Conservation (phyloP, 1,140 invertebrate genomes). For the Drosophila parabipectinata region DNA sequence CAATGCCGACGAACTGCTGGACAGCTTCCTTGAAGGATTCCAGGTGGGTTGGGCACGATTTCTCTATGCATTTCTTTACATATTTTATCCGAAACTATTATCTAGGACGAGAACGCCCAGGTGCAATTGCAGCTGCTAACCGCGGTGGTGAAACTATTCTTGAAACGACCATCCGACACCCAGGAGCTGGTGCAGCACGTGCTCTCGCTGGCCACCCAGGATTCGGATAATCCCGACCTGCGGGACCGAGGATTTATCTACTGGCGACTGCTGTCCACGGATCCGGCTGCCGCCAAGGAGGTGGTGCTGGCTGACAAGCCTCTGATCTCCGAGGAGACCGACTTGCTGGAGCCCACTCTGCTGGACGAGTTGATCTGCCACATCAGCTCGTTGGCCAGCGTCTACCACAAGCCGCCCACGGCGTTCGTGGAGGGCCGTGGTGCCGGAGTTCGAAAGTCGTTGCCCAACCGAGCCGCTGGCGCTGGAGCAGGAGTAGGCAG, state of each 20-base stretch:
- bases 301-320: conserved; percentile 99
- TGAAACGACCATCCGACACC: conserved; percentile 98
- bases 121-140: conserved; percentile 98
- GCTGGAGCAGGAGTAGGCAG: conserved; percentile 69
- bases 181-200: conserved; percentile 99
- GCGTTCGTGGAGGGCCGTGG: conserved; percentile 97
- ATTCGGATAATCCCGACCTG: conserved; percentile 99
- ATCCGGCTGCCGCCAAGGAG: conserved; percentile 99
- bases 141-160: conserved; percentile 99
- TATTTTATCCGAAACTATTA: neutral
- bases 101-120: conserved; percentile 97
- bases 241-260: conserved; percentile 99
- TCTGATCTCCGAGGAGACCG: conserved; percentile 99
- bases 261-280: conserved; percentile 98
- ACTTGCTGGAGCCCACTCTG: conserved; percentile 98
- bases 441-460: conserved; percentile 88
- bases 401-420: conserved; percentile 99
- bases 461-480: conserved; percentile 86
- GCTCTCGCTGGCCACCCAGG: conserved; percentile 96
- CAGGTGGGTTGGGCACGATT: conserved; percentile 84
- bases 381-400: conserved; percentile 98
- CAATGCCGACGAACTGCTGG: conserved; percentile 99
- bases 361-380: conserved; percentile 99
- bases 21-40: conserved; percentile 99
- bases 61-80: neutral